Evolutionary conservation across 2,888 invertebrate genomes (phyloP).

Genomic region (Teinopalpus imperialis): DNA sequence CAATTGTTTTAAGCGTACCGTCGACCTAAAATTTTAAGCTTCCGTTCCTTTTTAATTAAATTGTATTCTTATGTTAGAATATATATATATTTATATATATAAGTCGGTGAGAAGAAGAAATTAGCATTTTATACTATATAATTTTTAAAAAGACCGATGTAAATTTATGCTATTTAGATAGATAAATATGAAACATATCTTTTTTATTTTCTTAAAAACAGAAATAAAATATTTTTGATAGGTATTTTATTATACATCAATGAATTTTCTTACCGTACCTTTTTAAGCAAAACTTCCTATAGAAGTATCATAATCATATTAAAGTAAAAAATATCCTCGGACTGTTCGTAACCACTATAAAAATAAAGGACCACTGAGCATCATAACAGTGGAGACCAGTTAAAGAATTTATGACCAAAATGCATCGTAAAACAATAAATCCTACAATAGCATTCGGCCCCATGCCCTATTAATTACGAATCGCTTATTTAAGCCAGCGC

Average conservation of each 20-base stretch:
- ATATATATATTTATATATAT: no score
- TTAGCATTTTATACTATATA: no score
- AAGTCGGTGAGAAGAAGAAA: no score
- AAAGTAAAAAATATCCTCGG: slow-evolving; percentile 51
- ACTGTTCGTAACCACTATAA: slow-evolving; percentile 68
- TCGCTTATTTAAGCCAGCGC: slow-evolving; percentile 47
- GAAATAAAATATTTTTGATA: no score
- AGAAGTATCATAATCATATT: slow-evolving; percentile 2
- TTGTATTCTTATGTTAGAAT: slow-evolving; percentile 1
- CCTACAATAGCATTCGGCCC: slow-evolving; percentile 66
- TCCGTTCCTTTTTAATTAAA: slow-evolving; percentile 22
- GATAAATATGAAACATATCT: no score
- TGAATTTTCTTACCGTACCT: slow-evolving; percentile 7
- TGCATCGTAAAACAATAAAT: slow-evolving; percentile 79
- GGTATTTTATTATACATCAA: no score
- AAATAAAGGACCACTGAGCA: slow-evolving; percentile 70
- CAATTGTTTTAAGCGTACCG: slow-evolving; percentile 27
- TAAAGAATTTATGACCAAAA: slow-evolving; percentile 75
- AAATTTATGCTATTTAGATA: no score
- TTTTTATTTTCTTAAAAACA: no score
- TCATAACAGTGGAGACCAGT: slow-evolving; percentile 66
- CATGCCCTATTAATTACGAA: slow-evolving; percentile 69
- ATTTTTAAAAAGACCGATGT: no score
- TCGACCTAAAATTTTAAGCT: slow-evolving; percentile 24
- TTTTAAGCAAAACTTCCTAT: background rate